Percentiles rank a stretch among this genome's conserved stretches.
Conservation (phyloP, 2,113 vertebrate genomes). For the Syngnathoides biaculeatus region DNA sequence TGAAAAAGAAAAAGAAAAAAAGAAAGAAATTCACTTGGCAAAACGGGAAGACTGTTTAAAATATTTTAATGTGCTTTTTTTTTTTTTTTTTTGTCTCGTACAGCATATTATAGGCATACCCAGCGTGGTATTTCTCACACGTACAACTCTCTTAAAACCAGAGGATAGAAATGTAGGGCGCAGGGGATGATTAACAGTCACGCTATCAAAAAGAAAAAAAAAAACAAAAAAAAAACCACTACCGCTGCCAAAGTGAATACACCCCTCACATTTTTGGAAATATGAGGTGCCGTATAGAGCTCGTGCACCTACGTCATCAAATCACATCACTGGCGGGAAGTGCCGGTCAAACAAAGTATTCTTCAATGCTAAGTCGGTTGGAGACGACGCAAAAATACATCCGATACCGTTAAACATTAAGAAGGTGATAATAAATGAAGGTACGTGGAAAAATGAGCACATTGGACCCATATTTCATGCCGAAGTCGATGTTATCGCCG, state of each 20-base stretch:
- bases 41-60: conserved; percentile 68
- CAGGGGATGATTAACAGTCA: conserved; percentile 69
- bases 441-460: no score
- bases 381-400: no score
- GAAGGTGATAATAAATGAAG: no score
- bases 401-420: no score
- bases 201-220: conserved; percentile 65
- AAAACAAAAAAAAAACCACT: no score
- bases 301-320: no score
- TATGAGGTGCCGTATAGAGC: not conserved
- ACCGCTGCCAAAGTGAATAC: conserved; percentile 31
- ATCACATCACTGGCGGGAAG: no score
- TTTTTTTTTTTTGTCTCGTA: conserved; percentile 45
- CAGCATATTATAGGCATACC: conserved; percentile 74
- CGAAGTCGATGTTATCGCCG: no score
- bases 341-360: no score
- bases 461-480: no score
- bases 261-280: not conserved
- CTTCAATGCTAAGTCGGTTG: no score
- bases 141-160: conserved; percentile 68
- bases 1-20: conserved; percentile 8
- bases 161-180: conserved; percentile 56
- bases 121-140: conserved; percentile 72
- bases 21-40: conserved; percentile 42
- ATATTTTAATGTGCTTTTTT: conserved; percentile 73